Evolutionary conservation across 2,797 vertebrate species (phyloP), one percentile per base, ranked within the genome.

Genomic region (Myotis myotis): DNA sequence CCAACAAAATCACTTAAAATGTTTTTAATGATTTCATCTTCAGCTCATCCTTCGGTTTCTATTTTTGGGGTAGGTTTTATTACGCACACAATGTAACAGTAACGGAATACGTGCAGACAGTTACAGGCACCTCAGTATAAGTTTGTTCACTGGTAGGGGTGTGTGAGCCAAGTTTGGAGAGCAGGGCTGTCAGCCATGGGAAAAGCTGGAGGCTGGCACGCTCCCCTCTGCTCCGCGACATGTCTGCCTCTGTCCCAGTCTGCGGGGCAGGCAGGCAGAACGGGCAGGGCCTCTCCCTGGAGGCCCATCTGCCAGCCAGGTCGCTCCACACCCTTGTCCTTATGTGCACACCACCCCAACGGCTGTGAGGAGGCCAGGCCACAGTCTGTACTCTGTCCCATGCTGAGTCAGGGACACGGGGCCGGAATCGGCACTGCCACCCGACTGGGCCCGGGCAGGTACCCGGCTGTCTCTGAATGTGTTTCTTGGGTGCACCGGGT

Each of bases 271-370:
- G 51, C 66, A 28, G n/a, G 72, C 85, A 60, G 64, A 49, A 30
- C 23, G 17, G 25, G 44, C 20, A 22, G 36, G 36, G 7, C 87
- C 41, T 41, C n/a, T 16, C 20, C 44, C 57, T 30, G 1, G 57
- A 0, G 6, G 79, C 23, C 80, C 30, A n/a, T n/a, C 72, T 36
- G 66, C 55, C 38, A 15, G 23, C 1, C 1, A 47, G 38, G 68
- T 20, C 12, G 30, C 76, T 44, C 19, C 68, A 79, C 22, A 15
- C 13, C 70, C 23, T 4, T 2, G 57, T 38, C 74, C 60, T 55
- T 9, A 36, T 22, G 15, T 17, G 5, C 47, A 70, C 0, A 2
- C 19, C 2, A 15, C 23, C 53, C 20, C 1, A 6, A 15, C 33
- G 22, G 49, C n/a, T 13, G 19, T 1, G 22, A 70, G n/a, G 23